phyloP scores from a whole-genome alignment of 2,113 vertebrate species.

The Cacatua alba region DNA sequence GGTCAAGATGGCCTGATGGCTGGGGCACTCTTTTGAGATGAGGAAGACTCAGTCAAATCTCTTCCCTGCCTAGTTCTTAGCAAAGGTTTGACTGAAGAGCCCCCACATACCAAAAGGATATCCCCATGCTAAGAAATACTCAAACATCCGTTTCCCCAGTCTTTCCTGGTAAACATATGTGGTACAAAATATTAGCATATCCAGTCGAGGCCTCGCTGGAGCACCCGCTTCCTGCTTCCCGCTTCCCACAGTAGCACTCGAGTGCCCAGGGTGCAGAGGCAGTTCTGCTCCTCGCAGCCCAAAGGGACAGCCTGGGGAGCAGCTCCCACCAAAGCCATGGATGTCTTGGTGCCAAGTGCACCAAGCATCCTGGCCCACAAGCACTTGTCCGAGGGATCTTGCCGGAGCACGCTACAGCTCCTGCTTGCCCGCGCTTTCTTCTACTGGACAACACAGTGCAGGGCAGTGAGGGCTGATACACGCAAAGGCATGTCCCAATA shows the following conservation, averaged over 20 bases:
- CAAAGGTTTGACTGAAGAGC: neutral
- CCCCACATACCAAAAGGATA: neutral
- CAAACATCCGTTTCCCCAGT: neutral
- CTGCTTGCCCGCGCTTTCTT: neutral
- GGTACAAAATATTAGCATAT: neutral
- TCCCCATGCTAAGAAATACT: neutral
- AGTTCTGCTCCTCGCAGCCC: neutral
- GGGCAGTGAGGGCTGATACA: rapidly evolving
- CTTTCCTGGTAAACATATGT: neutral
- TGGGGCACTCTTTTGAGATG: neutral
- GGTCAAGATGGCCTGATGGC: neutral
- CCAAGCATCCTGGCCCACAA: rapidly evolving
- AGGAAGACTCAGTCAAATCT: neutral
- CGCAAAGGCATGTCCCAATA: neutral
- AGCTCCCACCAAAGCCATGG: neutral
- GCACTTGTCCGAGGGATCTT: rapidly evolving
- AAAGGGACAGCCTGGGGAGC: neutral
- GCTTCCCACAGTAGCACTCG: rapidly evolving
- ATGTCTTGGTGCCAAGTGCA: rapidly evolving
- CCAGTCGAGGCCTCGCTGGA: neutral
- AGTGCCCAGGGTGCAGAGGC: neutral
- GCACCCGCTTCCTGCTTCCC: neutral
- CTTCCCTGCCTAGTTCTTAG: neutral
- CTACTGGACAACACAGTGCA: neutral
- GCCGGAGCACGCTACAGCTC: rapidly evolving